Evolutionary conservation across 2,797 vertebrate genomes (phyloP), one percentile per base, ranked within the genome.

Genomic region (Oryzias sinensis): DNA sequence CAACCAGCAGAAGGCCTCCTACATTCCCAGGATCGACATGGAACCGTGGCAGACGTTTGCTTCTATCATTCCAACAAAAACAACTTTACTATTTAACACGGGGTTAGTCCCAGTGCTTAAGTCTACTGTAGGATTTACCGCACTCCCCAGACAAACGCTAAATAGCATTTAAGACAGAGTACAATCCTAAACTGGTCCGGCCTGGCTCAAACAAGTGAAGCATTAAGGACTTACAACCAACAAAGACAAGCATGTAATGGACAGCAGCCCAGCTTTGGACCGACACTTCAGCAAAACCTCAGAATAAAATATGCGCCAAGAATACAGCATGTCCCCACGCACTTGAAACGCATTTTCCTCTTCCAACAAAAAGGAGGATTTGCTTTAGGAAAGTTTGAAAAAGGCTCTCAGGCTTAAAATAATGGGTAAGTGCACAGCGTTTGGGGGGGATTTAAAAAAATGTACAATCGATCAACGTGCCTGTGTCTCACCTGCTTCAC

Each of bases 61-160:
- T 77, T 62, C 62, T 9, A 37, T 73, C 27, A 20, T 52, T 75
- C 78, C 67, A 83, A 88, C 85, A 86, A 84, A 83, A 83, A 43
- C 76, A 77, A 56, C 62, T 83, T 80, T 14, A 75, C 78, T 80
- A 84, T 83, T 85, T 73, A 85, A 77, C 79, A 74, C 45, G 66
- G 60, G 66, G 62, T 62, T 42, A 48, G 52, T 84, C 83, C 82
- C 76, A 47, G 43, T 58, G 82, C 82, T 78, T 59, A 56, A 56
- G 68, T 77, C 81, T 86, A 70, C 81, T 89, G 75, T 83, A 83
- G 78, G 85, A 87, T 87, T 88, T 74, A 87, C 79, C 64, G 88
- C 50, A 29, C 59, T 83, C 81, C 85, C 80, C 40, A 52, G 62
- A 78, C 81, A 74, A 81, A 86, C 84, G 87, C 65, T 72, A 76